A percentile compares a stretch with the other conserved stretches of the same genome.
These are phyloP conservation scores for Subanguina moxae DNA, from an alignment of 1,140 invertebrate genomes.

Conservation along the genomic window DNA sequence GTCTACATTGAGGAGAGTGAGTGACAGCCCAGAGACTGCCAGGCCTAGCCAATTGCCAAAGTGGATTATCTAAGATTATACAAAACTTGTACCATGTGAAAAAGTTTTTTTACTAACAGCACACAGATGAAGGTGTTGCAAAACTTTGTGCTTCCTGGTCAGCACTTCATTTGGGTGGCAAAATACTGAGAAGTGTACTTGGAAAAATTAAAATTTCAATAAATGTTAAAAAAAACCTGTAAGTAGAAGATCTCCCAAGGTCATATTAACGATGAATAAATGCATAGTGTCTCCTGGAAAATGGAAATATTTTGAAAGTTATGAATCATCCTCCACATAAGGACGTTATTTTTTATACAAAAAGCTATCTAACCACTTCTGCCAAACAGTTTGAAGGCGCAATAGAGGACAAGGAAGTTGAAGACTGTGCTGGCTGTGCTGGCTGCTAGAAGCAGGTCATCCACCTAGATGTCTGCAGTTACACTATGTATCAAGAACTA, in stretches of 20 bases:
- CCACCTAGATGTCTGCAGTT: constrained; percentile 37
- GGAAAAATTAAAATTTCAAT: neutral
- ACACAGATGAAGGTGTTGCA: constrained; percentile 54
- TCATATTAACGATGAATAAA: constrained; percentile 59
- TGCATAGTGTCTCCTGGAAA: constrained; percentile 55
- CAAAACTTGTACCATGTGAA: constrained; percentile 26
- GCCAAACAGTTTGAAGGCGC: constrained; percentile 59
- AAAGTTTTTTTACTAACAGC: constrained; percentile 29
- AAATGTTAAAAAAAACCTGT: constrained; percentile 51
- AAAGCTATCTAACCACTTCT: constrained; percentile 31
- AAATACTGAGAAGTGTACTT: constrained; percentile 46
- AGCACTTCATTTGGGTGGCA: constrained; percentile 58
- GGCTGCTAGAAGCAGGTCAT: constrained; percentile 54
- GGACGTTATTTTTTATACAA: no score
- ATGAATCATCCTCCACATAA: no score
- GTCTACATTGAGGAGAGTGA: constrained; percentile 55
- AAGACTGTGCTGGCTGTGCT: constrained; percentile 56
- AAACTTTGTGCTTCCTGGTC: constrained; percentile 55
- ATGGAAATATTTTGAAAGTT: no score
- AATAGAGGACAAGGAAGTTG: constrained; percentile 58
- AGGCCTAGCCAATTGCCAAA: constrained; percentile 58
- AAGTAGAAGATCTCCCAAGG: constrained; percentile 54
- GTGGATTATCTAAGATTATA: constrained; percentile 25
- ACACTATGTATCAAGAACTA: constrained; percentile 1
- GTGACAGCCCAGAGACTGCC: constrained; percentile 57